Percentiles rank a stretch among this genome's conserved stretches.
These are phyloP conservation scores for Taphrorychus bicolor DNA, from an alignment of 2,888 invertebrate species.

Conservation along the genomic window DNA sequence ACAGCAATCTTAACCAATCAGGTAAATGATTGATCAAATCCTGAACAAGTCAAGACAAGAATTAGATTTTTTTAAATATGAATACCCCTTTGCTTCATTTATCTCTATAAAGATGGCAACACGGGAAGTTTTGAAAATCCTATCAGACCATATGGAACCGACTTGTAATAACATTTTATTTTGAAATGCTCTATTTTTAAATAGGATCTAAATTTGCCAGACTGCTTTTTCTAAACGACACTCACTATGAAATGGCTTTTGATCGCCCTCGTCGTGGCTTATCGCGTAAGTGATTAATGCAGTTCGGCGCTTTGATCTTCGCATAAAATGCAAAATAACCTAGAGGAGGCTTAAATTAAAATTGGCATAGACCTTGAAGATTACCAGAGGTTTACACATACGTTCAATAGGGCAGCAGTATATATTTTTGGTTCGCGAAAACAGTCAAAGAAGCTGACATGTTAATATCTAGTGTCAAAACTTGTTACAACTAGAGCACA, in stretches of 20 bases:
- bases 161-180: constrained; percentile 17
- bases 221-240: constrained; percentile 8
- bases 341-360: not conserved
- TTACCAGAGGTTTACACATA: too few relatives aligned
- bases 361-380: not conserved
- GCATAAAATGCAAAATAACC: not conserved
- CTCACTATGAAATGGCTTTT: constrained; percentile 14
- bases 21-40: too few relatives aligned
- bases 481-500: too few relatives aligned
- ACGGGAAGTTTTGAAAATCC: not conserved
- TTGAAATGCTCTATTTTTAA: constrained; percentile 29
- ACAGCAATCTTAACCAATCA: too few relatives aligned
- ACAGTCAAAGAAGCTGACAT: too few relatives aligned
- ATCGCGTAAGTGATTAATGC: constrained; percentile 19
- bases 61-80: not conserved
- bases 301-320: constrained; percentile 14
- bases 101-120: not conserved
- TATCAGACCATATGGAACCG: constrained; percentile 20
- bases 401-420: too few relatives aligned
- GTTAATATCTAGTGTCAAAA: too few relatives aligned
- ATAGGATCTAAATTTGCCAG: constrained; percentile 22
- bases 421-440: too few relatives aligned
- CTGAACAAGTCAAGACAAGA: too few relatives aligned
- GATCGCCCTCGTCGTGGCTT: constrained; percentile 14
- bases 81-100: not conserved